phyloP scores from a whole-genome alignment of 2,113 vertebrate species.

The Pyrgilauda ruficollis region DNA sequence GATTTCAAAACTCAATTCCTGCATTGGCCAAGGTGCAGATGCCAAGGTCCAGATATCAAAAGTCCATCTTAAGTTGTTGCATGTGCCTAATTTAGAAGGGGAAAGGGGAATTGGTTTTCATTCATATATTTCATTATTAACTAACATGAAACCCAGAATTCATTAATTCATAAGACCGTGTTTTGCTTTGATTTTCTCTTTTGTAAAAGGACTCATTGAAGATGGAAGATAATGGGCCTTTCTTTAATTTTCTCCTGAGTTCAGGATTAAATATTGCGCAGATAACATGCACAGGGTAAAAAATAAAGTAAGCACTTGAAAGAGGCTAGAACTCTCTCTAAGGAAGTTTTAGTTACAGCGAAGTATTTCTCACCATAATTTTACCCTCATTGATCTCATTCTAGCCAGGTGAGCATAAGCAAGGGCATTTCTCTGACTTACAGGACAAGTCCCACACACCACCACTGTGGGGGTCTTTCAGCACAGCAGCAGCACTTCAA shows the following conservation, averaged over 20 bases:
- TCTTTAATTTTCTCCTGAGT: not conserved
- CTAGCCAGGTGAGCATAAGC: not conserved
- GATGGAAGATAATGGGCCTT: not conserved
- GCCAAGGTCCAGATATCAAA: not conserved
- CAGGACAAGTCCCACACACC: not conserved
- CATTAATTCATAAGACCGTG: accelerated
- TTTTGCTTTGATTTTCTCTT: not conserved
- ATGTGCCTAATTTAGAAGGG: not conserved
- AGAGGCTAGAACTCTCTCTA: not conserved
- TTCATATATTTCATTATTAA: not conserved
- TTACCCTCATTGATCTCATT: not conserved
- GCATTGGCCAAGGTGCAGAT: not conserved
- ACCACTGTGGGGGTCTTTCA: not conserved
- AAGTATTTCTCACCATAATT: not conserved
- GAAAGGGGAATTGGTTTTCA: not conserved
- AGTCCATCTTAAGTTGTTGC: not conserved
- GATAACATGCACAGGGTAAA: not conserved
- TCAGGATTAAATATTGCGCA: not conserved
- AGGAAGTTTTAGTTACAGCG: not conserved
- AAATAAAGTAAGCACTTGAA: not conserved
- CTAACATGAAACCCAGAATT: not conserved
- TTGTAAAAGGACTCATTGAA: not conserved
- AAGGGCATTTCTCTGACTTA: not conserved
- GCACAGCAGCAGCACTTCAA: not conserved
- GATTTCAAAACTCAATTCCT: not conserved